These are phyloP conservation scores for Galagoides demidoff DNA, from an alignment of 2,797 vertebrate species.

Conservation along the genomic window DNA sequence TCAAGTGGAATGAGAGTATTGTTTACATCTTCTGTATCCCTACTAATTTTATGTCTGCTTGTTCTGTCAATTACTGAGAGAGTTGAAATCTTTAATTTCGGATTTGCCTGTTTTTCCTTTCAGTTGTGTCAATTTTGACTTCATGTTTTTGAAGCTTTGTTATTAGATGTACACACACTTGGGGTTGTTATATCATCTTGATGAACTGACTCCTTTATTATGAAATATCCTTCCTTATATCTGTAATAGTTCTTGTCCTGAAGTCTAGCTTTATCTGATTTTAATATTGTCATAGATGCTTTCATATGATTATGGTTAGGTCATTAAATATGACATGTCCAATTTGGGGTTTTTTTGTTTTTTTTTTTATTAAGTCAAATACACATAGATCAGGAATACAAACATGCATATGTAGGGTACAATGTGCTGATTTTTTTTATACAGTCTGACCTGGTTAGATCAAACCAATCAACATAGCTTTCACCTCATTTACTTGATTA, in stretches of 20 bases:
- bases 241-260: slow-evolving; percentile 23
- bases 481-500: no score
- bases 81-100: slow-evolving; percentile 37
- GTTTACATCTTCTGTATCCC: not conserved
- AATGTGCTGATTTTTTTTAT: no score
- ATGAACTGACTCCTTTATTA: slow-evolving; percentile 36
- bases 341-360: no score
- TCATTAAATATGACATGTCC: no score
- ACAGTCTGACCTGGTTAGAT: no score
- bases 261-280: slow-evolving; percentile 25
- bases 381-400: no score
- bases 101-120: slow-evolving; percentile 39
- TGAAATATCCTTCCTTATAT: not conserved
- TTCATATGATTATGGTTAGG: slow-evolving; percentile 28
- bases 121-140: not conserved
- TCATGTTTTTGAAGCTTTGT: slow-evolving; percentile 41
- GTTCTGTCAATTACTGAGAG: slow-evolving; percentile 25
- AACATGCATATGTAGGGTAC: no score
- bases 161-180: slow-evolving; percentile 8
- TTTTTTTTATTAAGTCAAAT: no score
- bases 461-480: no score
- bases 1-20: not conserved
- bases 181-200: slow-evolving; percentile 34
- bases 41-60: slow-evolving; percentile 12
- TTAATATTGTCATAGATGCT: slow-evolving; percentile 25